These are phyloP conservation scores for Danionella dracula DNA, from an alignment of 2,797 vertebrate species.

Conservation along the genomic window DNA sequence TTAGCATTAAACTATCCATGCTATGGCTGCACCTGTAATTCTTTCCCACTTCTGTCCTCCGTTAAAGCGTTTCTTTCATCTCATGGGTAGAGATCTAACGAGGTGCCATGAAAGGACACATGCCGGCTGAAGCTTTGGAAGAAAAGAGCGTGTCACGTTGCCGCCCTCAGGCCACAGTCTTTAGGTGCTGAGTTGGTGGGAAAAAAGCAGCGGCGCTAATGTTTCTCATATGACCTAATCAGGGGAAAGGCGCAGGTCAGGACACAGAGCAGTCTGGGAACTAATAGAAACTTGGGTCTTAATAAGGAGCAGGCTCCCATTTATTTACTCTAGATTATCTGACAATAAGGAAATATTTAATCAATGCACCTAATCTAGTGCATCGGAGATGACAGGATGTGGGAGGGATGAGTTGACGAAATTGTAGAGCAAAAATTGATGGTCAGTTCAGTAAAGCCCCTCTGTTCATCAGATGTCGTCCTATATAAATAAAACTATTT, in stretches of 20 bases:
- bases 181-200: constrained; percentile 79
- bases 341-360: constrained; percentile 77
- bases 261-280: constrained; percentile 75
- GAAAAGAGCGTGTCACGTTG: constrained; percentile 68
- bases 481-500: no score
- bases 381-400: constrained; percentile 40
- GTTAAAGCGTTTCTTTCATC: constrained; percentile 69
- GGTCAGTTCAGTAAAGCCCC: not conserved
- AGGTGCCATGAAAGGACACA: constrained; percentile 77
- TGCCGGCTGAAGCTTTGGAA: constrained; percentile 71
- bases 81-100: constrained; percentile 63
- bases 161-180: constrained; percentile 67
- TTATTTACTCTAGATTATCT: constrained; percentile 66
- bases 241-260: constrained; percentile 77
- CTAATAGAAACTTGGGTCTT: constrained; percentile 63
- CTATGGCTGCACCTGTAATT: constrained; percentile 57
- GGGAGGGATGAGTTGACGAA: not conserved
- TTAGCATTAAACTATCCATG: constrained; percentile 63
- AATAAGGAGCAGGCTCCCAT: constrained; percentile 71
- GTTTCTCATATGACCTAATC: constrained; percentile 90
- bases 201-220: constrained; percentile 74
- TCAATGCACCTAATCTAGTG: constrained; percentile 66
- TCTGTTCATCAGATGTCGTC: no score
- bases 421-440: not conserved
- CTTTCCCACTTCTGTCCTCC: constrained; percentile 28